phyloP scores from a whole-genome alignment of 2,113 vertebrate genomes.

The Spheniscus mendiculus region DNA sequence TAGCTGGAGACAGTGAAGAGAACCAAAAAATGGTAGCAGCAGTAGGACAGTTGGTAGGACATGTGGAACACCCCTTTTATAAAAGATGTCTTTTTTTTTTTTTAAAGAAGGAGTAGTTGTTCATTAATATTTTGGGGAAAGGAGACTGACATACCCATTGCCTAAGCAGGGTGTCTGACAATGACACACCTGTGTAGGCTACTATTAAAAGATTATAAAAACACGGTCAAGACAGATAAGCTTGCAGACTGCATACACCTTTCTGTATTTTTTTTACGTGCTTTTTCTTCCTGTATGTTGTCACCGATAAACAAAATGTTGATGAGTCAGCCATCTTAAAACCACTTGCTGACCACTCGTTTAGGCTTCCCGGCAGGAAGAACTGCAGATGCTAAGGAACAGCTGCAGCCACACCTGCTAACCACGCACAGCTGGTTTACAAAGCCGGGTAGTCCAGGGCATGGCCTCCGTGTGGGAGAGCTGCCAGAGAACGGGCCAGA shows the following conservation, averaged over 20 bases:
- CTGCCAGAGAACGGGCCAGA: background rate
- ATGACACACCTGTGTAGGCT: background rate
- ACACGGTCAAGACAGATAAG: background rate
- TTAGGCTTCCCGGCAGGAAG: background rate
- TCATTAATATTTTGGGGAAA: background rate
- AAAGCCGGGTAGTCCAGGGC: background rate
- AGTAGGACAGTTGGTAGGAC: background rate
- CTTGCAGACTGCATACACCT: background rate
- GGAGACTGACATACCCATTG: background rate
- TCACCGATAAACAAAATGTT: background rate
- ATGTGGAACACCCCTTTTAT: background rate
- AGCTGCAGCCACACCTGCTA: background rate
- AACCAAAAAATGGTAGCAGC: background rate
- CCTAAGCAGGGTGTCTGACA: background rate
- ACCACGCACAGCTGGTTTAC: background rate
- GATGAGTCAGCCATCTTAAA: background rate
- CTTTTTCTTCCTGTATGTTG: background rate
- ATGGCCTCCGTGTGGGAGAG: rapidly evolving
- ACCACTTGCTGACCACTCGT: background rate
- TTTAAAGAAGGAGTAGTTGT: background rate
- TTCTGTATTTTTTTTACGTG: rapidly evolving
- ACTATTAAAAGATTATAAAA: background rate
- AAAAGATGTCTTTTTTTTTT: background rate
- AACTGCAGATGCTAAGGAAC: rapidly evolving
- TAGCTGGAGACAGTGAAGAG: background rate